These are phyloP conservation scores for Atta cephalotes DNA, from an alignment of 1,140 invertebrate genomes.

Conservation along the genomic window DNA sequence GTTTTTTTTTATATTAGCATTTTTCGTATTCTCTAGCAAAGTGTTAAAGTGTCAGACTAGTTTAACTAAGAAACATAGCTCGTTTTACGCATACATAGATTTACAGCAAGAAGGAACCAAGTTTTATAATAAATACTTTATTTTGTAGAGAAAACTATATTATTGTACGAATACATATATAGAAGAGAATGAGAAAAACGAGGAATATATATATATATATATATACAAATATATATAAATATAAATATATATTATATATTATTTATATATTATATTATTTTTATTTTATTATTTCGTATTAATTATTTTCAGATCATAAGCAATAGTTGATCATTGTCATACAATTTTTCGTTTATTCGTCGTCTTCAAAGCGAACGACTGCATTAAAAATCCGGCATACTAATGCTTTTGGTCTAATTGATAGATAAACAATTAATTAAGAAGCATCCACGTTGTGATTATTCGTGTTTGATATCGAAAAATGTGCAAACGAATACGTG, in stretches of 20 bases:
- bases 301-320: constrained; percentile 75
- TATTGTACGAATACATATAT: constrained; percentile 81
- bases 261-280: constrained; percentile 79
- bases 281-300: constrained; percentile 78
- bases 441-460: constrained; percentile 71
- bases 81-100: constrained; percentile 63
- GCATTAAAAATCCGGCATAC: constrained; percentile 54
- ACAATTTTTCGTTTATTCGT: background rate
- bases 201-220: constrained; percentile 67
- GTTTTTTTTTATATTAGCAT: constrained; percentile 53
- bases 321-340: constrained; percentile 67
- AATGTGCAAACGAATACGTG: constrained; percentile 79
- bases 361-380: background rate
- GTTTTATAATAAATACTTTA: constrained; percentile 83
- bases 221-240: constrained; percentile 77
- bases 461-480: constrained; percentile 68
- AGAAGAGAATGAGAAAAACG: constrained; percentile 77
- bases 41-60: constrained; percentile 39
- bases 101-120: constrained; percentile 73
- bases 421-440: constrained; percentile 73
- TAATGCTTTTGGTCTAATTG: constrained; percentile 75
- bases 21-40: constrained; percentile 14
- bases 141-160: constrained; percentile 84
- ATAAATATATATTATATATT: constrained; percentile 55
- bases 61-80: constrained; percentile 57